Percentiles rank a stretch among this genome's conserved stretches.
These are phyloP conservation scores for Drosophila takahashii DNA, from an alignment of 1,140 invertebrate genomes.

Conservation along the genomic window DNA sequence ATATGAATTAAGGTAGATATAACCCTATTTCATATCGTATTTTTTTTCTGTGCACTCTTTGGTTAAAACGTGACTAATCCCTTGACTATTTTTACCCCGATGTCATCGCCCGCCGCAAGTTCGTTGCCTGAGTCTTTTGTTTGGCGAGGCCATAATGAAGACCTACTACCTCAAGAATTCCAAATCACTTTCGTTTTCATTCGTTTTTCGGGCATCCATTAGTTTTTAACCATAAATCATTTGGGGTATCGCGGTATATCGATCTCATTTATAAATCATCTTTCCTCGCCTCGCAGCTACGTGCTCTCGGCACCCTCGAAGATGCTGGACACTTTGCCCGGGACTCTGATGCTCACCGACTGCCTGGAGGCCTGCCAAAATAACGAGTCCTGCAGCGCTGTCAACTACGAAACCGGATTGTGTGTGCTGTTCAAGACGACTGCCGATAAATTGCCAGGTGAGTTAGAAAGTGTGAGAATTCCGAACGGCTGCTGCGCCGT, in stretches of 20 bases:
- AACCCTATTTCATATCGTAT: too few species aligned
- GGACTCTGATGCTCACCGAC: constrained; percentile 96
- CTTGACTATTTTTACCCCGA: constrained; percentile 43
- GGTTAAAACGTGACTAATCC: constrained; percentile 71
- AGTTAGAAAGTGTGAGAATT: constrained; percentile 85
- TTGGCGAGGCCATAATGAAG: constrained; percentile 28
- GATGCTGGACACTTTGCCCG: constrained; percentile 94
- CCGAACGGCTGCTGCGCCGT: constrained; percentile 29
- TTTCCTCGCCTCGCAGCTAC: constrained; percentile 86
- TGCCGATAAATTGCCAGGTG: constrained; percentile 94
- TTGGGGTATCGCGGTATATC: constrained; percentile 1
- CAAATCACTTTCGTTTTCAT: constrained; percentile 46
- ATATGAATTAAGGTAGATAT: too few species aligned
- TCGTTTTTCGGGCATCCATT: constrained; percentile 11
- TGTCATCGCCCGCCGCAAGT: constrained; percentile 55
- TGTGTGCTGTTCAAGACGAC: constrained; percentile 96
- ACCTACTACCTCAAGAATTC: neutral
- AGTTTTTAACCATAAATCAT: constrained; percentile 27
- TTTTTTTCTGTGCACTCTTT: too few species aligned
- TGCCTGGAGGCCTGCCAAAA: constrained; percentile 95
- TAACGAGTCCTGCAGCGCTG: constrained; percentile 94
- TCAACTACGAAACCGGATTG: constrained; percentile 98
- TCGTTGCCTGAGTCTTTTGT: constrained; percentile 62
- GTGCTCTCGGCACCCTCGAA: constrained; percentile 95
- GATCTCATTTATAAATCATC: constrained; percentile 44